Percentiles rank a stretch among this genome's conserved stretches.
phyloP scores from a whole-genome alignment of 2,888 invertebrate species.

The Baronia brevicornis region DNA sequence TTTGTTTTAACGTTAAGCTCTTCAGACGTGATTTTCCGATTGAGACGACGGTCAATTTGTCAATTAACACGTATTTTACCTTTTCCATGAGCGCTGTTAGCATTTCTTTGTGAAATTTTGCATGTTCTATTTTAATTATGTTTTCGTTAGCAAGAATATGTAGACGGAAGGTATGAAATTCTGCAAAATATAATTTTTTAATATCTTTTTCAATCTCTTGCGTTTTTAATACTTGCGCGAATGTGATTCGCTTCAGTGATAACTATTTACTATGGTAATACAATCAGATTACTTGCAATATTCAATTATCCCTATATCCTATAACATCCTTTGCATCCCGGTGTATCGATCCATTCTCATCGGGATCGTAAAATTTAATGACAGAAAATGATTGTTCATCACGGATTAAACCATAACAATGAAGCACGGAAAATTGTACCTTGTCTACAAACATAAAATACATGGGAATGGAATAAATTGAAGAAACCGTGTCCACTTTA shows the following conservation, averaged over 20 bases:
- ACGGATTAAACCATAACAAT: conserved; percentile 9
- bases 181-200: no score
- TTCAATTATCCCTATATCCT: conserved; percentile 5
- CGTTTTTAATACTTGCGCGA: no score
- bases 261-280: no score
- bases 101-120: conserved; percentile 16
- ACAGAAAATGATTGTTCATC: conserved; percentile 11
- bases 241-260: no score
- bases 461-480: no score
- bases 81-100: conserved; percentile 6
- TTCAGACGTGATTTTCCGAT: conserved; percentile 20
- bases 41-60: conserved; percentile 15
- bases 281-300: no score
- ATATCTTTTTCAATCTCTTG: no score
- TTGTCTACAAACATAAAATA: no score
- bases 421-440: not conserved
- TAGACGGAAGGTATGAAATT: no score
- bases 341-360: conserved; percentile 2
- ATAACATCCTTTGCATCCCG: conserved; percentile 7
- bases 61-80: conserved; percentile 15
- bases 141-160: no score
- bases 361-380: conserved; percentile 12
- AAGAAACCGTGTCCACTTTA: no score
- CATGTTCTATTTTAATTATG: no score
- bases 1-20: conserved; percentile 6